These are phyloP conservation scores for Tineola bisselliella DNA, from an alignment of 2,888 invertebrate species.

Conservation along the genomic window DNA sequence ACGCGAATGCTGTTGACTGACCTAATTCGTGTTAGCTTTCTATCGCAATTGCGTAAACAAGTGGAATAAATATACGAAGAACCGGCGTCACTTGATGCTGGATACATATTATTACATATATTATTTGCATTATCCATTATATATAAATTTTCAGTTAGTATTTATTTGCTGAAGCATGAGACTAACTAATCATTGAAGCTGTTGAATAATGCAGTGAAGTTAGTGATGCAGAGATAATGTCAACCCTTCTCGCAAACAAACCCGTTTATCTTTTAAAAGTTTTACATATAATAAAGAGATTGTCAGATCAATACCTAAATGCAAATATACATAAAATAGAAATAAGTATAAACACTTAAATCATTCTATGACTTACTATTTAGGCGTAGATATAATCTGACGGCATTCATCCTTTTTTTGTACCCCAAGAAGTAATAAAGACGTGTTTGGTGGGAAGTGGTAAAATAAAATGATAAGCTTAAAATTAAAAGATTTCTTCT, in stretches of 20 bases:
- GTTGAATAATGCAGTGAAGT: background rate
- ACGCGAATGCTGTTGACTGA: constrained; percentile 1
- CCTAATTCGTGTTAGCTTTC: constrained; percentile 8
- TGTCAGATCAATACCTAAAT: too few relatives aligned
- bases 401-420: background rate
- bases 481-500: too few relatives aligned
- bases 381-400: too few relatives aligned
- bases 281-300: too few relatives aligned
- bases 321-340: too few relatives aligned
- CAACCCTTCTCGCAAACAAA: background rate
- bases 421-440: background rate
- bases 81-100: background rate
- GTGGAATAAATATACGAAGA: background rate
- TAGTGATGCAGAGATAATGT: background rate
- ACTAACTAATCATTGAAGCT: background rate
- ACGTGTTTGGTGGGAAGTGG: background rate
- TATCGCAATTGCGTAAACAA: constrained; percentile 8
- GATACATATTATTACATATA: background rate
- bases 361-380: too few relatives aligned
- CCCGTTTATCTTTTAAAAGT: background rate
- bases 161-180: background rate
- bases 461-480: background rate
- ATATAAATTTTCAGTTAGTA: background rate
- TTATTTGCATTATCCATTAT: background rate
- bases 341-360: too few relatives aligned